Conservation (phyloP, 2,888 invertebrate genomes). For the Oscheius sp. region DNA sequence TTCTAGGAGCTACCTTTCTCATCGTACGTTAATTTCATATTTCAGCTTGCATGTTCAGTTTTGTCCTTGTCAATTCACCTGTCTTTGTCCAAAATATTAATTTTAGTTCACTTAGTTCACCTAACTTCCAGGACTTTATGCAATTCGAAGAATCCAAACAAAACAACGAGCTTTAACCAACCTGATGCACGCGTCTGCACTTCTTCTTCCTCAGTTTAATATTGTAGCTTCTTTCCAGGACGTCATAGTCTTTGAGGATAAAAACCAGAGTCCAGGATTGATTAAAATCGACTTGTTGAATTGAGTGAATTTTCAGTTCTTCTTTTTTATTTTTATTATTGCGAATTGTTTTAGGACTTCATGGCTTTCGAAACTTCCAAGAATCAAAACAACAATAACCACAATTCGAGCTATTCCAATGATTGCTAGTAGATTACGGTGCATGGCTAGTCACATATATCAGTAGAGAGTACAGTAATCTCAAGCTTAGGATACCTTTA, state of each 20-base stretch:
- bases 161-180: background rate
- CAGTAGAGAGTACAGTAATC: too few species aligned
- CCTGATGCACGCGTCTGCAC: background rate
- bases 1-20: slow-evolving; percentile 54
- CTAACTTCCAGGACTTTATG: slow-evolving; percentile 43
- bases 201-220: background rate
- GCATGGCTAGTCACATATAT: too few species aligned
- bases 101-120: background rate
- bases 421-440: too few species aligned
- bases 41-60: background rate
- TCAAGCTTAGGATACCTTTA: too few species aligned
- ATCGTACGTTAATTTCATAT: slow-evolving; percentile 38
- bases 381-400: too few species aligned
- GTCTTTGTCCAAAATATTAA: background rate
- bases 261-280: too few species aligned
- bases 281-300: too few species aligned
- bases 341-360: slow-evolving; percentile 53
- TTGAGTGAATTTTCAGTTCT: too few species aligned
- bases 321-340: background rate
- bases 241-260: slow-evolving; percentile 1
- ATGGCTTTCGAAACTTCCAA: too few species aligned
- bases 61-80: background rate
- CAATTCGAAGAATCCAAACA: slow-evolving; percentile 36
- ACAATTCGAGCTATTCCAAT: too few species aligned
- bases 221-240: background rate